Conservation (phyloP, 2,888 invertebrate genomes). For the Beris morrisii region DNA sequence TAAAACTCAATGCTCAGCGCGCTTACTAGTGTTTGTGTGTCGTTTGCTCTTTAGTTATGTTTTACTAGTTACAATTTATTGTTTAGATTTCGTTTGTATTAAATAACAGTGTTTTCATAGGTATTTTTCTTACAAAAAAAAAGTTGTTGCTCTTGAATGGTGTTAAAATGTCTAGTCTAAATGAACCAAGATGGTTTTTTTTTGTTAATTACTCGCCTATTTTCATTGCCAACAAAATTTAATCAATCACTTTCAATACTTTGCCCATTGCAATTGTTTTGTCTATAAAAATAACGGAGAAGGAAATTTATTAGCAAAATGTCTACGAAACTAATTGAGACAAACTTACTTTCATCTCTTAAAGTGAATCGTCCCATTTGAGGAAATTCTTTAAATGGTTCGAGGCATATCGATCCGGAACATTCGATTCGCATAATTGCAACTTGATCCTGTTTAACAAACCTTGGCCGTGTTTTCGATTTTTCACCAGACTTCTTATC, state of each 20-base stretch:
- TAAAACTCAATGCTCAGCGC: too few species aligned
- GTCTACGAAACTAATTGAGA: neutral
- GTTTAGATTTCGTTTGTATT: too few species aligned
- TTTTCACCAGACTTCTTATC: constrained; percentile 97
- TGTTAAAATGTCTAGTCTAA: too few species aligned
- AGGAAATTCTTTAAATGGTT: constrained; percentile 97
- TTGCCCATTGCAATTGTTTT: constrained; percentile 99
- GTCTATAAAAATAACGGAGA: constrained; percentile 63
- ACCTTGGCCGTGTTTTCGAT: constrained; percentile 93
- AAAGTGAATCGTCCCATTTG: constrained; percentile 99
- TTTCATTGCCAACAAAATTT: constrained; percentile 53
- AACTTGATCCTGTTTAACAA: constrained; percentile 99
- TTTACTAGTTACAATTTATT: too few species aligned
- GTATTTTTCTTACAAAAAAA: too few species aligned
- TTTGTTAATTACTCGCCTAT: too few species aligned
- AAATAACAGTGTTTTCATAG: too few species aligned
- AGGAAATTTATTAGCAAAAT: neutral
- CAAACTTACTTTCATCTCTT: constrained; percentile 90
- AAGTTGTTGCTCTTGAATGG: too few species aligned
- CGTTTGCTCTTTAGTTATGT: too few species aligned
- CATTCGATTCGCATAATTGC: constrained; percentile 99
- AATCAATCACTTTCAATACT: constrained; percentile 93
- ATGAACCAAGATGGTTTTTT: too few species aligned
- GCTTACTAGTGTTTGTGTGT: too few species aligned
- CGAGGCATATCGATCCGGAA: constrained; percentile 96